Evolutionary conservation across 1,140 invertebrate species (phyloP), one percentile per base, ranked within the genome.

Genomic region (Parapsyche elsis): DNA sequence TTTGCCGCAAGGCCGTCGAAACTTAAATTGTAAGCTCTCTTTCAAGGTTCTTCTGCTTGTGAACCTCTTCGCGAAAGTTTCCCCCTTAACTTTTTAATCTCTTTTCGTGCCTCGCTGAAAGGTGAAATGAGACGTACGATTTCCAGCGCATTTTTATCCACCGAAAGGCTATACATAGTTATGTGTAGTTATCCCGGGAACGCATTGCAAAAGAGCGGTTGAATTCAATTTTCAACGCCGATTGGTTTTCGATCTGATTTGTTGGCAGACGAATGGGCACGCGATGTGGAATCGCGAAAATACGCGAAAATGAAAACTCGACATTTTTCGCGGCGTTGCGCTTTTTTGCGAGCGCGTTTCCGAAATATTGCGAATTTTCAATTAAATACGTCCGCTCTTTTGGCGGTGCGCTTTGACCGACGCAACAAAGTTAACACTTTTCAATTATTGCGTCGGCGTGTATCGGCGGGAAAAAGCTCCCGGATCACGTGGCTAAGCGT

Each of bases 391-490:
- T 2, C 26, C 21, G 7, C n/a, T 12, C 7, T 19, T 23, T n/a
- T 9, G 67, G 26, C 2, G 70, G 23, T 44, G 2, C 73, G 23
- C 49, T 75, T 49, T 75, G 16, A 67, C 24, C 24, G 45, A 16
- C 49, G 24, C 46, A 57, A 67, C 73, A 57, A 75, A 75, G 73
- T 75, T 75, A 57, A 75, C 73, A 57, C 73, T 75, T 75, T 75
- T 23, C 44, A 75, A 53, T 71, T 71, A 44, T 71, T 38, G 23
- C 64, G 64, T 26, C 64, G 64, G 64, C 24, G n/a, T 67, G 44
- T 19, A n/a, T 75, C 14, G 19, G 21, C 21, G 21, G 64, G 24
- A 24, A 14, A 67, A 67, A 57, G 24, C 46, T 23, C 46, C 64
- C 44, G 73, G 73, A 49, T 53, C 46, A 75, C 44, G 73, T 46